phyloP scores from a whole-genome alignment of 2,797 vertebrate genomes.

The Bryconaethiops microstoma region DNA sequence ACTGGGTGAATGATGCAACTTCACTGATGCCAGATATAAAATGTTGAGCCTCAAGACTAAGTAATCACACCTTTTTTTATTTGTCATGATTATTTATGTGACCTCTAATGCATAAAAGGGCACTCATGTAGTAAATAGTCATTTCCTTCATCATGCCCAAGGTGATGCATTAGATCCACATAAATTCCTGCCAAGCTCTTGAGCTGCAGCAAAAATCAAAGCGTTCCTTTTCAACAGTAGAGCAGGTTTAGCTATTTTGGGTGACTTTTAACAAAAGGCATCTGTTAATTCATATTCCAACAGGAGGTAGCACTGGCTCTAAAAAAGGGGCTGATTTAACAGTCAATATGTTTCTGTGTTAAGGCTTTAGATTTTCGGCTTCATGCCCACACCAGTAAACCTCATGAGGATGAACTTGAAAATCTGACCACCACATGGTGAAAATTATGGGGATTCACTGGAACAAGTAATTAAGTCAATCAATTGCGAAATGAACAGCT shows the following conservation, averaged over 20 bases:
- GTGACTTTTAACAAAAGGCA: conserved; percentile 6
- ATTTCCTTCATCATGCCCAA: neutral
- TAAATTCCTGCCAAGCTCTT: neutral
- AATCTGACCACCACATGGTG: conserved; percentile 29
- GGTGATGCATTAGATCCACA: neutral
- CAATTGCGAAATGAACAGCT: conserved; percentile 47
- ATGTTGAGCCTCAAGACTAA: neutral
- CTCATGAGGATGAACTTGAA: conserved; percentile 12
- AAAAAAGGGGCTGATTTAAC: neutral
- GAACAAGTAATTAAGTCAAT: conserved; percentile 44
- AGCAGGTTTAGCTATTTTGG: neutral
- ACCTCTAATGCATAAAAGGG: neutral
- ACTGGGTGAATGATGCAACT: neutral
- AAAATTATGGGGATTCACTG: conserved; percentile 19
- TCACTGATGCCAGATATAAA: neutral
- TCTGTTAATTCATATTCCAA: conserved; percentile 1
- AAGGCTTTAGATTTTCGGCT: conserved; percentile 7
- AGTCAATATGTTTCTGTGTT: neutral
- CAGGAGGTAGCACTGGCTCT: neutral
- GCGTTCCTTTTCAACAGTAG: neutral
- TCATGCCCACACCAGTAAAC: conserved; percentile 20
- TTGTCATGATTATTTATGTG: neutral
- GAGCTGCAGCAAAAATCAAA: neutral
- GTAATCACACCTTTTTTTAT: neutral
- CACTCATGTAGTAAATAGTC: neutral